Evolutionary conservation across 2,888 invertebrate genomes (phyloP).

Genomic region (Troides aeacus): DNA sequence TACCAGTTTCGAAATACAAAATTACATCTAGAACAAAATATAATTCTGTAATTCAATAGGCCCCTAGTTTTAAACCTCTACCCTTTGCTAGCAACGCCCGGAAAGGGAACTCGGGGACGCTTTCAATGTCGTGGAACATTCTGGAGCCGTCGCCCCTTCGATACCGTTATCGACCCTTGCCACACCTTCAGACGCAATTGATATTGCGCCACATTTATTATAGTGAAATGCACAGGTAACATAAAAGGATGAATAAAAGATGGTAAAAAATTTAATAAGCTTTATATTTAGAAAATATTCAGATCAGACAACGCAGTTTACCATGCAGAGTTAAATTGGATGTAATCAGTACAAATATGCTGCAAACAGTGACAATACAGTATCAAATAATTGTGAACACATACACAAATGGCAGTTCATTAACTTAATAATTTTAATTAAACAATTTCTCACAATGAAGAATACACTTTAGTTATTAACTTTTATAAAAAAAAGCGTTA

Average conservation of each 20-base stretch:
- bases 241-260: conserved; percentile 39
- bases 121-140: conserved; percentile 5
- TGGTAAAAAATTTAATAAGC: conserved; percentile 43
- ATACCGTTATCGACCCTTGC: conserved; percentile 4
- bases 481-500: not conserved
- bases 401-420: conserved; percentile 26
- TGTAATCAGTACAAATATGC: conserved; percentile 7
- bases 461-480: not conserved
- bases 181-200: conserved; percentile 6
- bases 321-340: conserved; percentile 37
- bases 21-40: too few species aligned
- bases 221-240: not conserved
- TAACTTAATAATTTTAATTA: conserved; percentile 9
- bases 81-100: not conserved
- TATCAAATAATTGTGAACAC: conserved; percentile 17
- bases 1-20: too few species aligned
- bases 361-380: conserved; percentile 9
- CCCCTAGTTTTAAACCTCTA: not conserved
- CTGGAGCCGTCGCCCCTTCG: not conserved
- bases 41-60: not conserved
- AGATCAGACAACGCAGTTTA: conserved; percentile 48
- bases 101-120: not conserved
- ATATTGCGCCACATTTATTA: not conserved
- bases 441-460: conserved; percentile 2
- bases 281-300: conserved; percentile 49